These are phyloP conservation scores for Philypnodon macrostomus DNA, from an alignment of 2,797 vertebrate species.

Conservation along the genomic window DNA sequence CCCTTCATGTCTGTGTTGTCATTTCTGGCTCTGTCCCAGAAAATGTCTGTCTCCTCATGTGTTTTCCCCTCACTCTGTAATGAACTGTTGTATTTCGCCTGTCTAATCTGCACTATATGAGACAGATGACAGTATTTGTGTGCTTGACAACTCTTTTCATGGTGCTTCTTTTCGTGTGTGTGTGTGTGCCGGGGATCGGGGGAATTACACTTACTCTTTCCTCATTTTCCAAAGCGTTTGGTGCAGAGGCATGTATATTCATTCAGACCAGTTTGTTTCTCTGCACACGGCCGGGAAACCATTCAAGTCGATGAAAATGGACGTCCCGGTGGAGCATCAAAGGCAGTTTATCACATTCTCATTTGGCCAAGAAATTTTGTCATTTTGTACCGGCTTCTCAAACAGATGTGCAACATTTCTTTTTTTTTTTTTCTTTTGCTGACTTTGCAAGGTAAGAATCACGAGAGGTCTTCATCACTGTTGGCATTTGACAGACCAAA, in stretches of 20 bases:
- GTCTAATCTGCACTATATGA: conserved; percentile 4
- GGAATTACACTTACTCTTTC: conserved; percentile 13
- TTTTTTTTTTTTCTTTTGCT: too few relatives aligned
- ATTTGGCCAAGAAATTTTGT: conserved; percentile 31
- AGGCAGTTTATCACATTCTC: conserved; percentile 49
- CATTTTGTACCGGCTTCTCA: conserved; percentile 15
- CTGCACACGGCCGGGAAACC: conserved; percentile 47
- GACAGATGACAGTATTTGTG: conserved; percentile 8
- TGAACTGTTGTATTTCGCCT: conserved; percentile 2
- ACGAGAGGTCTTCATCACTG: conserved; percentile 34
- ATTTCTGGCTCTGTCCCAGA: neutral
- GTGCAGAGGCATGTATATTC: conserved; percentile 21
- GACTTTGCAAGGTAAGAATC: conserved; percentile 14
- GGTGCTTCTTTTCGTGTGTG: neutral
- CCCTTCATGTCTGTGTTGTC: neutral
- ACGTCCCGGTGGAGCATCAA: conserved; percentile 39
- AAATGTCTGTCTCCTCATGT: neutral
- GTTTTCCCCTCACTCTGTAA: neutral
- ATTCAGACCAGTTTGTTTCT: conserved; percentile 39
- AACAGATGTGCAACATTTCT: conserved; percentile 20
- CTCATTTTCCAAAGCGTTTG: conserved; percentile 25
- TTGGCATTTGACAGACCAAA: conserved; percentile 58
- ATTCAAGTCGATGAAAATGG: conserved; percentile 54
- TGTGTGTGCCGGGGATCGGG: too few relatives aligned
- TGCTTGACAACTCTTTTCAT: neutral